phyloP scores from a whole-genome alignment of 2,888 invertebrate species.

The Camptogramma bilineatum region DNA sequence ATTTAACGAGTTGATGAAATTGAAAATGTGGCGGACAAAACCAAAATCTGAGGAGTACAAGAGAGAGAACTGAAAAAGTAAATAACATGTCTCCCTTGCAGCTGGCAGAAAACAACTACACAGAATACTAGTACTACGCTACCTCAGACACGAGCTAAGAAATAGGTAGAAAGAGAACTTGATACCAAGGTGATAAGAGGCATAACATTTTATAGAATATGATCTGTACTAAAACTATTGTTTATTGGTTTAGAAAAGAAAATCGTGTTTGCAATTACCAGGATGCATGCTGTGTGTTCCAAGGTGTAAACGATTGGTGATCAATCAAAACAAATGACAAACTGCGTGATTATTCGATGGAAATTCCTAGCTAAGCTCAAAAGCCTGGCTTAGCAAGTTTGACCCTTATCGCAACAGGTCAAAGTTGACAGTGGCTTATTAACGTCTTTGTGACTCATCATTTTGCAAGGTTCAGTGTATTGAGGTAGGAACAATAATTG shows the following conservation, averaged over 20 bases:
- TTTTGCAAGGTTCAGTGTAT: constrained; percentile 21
- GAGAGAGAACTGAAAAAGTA: no score
- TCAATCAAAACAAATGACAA: constrained; percentile 28
- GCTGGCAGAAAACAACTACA: no score
- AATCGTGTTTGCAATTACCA: constrained; percentile 13
- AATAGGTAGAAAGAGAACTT: no score
- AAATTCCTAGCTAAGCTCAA: constrained; percentile 14
- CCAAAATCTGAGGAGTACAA: no score
- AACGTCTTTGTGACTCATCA: constrained; percentile 25
- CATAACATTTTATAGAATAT: no score
- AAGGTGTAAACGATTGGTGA: constrained; percentile 21
- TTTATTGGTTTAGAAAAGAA: neutral
- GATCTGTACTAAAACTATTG: no score
- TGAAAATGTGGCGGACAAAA: no score
- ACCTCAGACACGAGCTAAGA: no score
- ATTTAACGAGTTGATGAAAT: no score
- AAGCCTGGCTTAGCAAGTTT: constrained; percentile 15
- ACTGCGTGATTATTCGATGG: constrained; percentile 1
- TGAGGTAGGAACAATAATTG: constrained; percentile 34
- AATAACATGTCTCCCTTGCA: no score
- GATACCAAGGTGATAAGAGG: no score
- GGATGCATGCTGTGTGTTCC: constrained; percentile 13
- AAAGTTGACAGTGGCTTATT: constrained; percentile 16
- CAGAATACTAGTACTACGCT: no score
- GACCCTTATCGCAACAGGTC: constrained; percentile 20